Evolutionary conservation across 2,113 vertebrate genomes (phyloP).

Genomic region (Scomber scombrus): DNA sequence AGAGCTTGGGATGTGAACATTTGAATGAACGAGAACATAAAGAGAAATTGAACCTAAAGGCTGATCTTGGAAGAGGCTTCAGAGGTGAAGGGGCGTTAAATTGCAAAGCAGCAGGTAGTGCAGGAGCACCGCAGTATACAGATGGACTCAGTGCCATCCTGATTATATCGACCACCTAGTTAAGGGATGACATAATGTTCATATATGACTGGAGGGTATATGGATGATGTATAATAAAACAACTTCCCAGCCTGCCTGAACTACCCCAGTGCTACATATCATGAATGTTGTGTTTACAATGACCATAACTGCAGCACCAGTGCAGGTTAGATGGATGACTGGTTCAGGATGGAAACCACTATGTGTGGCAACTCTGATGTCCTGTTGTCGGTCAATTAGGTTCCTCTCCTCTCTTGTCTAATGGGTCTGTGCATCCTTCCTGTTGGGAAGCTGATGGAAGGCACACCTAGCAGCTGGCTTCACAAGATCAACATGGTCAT

Average conservation of each 20-base stretch:
- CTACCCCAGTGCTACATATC: not conserved
- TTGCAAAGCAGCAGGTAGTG: not conserved
- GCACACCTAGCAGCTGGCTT: slow-evolving; percentile 61
- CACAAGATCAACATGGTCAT: slow-evolving; percentile 41
- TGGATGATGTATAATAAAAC: slow-evolving; percentile 12
- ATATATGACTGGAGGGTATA: not conserved
- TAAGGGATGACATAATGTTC: not conserved
- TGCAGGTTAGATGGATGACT: slow-evolving; percentile 22
- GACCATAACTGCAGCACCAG: not conserved
- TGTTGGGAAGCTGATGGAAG: slow-evolving; percentile 65
- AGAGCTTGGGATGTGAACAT: not conserved
- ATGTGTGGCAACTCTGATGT: slow-evolving; percentile 57
- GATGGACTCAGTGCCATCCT: not conserved
- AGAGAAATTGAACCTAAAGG: not conserved
- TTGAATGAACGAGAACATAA: not conserved
- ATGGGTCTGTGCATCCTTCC: slow-evolving; percentile 69
- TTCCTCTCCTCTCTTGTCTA: slow-evolving; percentile 53
- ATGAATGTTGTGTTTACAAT: slow-evolving; percentile 15
- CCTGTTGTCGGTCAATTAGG: slow-evolving; percentile 70
- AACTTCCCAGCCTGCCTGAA: not conserved
- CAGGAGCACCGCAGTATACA: not conserved
- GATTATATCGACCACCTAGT: not conserved
- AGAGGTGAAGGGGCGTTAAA: not conserved
- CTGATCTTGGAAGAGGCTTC: not conserved
- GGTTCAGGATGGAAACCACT: slow-evolving; percentile 50